phyloP scores from a whole-genome alignment of 2,797 vertebrate species.

The Xyrichtys novacula region DNA sequence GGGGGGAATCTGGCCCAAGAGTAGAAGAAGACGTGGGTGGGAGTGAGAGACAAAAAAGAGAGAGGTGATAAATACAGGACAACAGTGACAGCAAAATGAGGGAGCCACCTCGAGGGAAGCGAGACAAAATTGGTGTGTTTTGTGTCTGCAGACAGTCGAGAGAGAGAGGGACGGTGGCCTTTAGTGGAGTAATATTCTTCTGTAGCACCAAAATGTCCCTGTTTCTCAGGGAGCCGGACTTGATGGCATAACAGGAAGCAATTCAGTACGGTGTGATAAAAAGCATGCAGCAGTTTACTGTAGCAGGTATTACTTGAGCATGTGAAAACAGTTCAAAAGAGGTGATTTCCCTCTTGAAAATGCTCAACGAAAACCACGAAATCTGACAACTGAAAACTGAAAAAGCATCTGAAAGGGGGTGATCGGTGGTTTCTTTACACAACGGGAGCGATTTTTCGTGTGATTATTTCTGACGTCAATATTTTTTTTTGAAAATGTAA shows the following conservation, averaged over 20 bases:
- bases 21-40: conserved; percentile 13
- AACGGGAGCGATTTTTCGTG: too few relatives aligned
- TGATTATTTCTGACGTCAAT: too few relatives aligned
- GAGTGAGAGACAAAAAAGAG: conserved; percentile 43
- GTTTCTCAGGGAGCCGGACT: conserved; percentile 16
- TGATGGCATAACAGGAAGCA: conserved; percentile 36
- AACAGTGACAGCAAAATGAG: conserved; percentile 61
- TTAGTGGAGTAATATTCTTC: conserved; percentile 30
- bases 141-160: conserved; percentile 40
- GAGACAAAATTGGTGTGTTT: conserved; percentile 38
- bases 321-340: neutral
- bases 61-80: conserved; percentile 53
- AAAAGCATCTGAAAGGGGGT: neutral
- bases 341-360: neutral
- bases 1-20: conserved; percentile 18
- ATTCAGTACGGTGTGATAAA: conserved; percentile 21
- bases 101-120: conserved; percentile 45
- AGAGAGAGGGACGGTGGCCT: conserved; percentile 15
- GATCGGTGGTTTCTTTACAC: too few relatives aligned
- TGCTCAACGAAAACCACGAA: neutral
- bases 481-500: too few relatives aligned
- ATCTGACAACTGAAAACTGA: neutral
- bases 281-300: conserved; percentile 14
- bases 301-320: neutral
- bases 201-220: conserved; percentile 41